Conservation (phyloP, 2,113 vertebrate genomes). For the Eira barbara region DNA sequence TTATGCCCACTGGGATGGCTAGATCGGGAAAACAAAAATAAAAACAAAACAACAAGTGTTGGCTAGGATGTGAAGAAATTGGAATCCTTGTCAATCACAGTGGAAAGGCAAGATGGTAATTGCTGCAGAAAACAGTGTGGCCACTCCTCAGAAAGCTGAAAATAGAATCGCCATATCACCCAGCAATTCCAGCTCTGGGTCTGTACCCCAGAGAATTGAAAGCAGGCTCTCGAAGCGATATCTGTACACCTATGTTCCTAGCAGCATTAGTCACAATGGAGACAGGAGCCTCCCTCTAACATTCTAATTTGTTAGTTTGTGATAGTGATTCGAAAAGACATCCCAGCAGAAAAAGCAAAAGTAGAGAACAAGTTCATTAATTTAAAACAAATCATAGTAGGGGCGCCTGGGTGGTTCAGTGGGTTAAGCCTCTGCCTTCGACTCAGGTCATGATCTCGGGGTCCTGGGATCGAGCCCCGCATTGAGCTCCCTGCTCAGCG, state of each 20-base stretch:
- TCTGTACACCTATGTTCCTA: neutral
- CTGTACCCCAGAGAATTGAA: neutral
- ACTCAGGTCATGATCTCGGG: too few species aligned
- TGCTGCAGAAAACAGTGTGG: neutral
- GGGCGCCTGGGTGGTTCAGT: too few species aligned
- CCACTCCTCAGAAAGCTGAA: neutral
- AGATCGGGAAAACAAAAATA: neutral
- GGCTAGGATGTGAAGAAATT: neutral
- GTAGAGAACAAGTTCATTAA: neutral
- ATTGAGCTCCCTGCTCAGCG: too few species aligned
- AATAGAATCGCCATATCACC: neutral
- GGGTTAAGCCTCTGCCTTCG: too few species aligned
- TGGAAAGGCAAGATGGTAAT: neutral
- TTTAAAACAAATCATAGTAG: neutral
- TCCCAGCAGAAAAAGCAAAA: neutral
- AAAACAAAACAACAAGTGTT: neutral
- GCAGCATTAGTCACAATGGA: neutral
- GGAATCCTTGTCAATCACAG: neutral
- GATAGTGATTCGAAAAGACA: neutral
- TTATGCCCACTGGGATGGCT: neutral
- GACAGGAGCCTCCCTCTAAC: neutral
- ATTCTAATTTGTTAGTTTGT: neutral
- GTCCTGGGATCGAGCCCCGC: too few species aligned
- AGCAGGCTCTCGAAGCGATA: neutral
- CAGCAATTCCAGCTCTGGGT: neutral